phyloP scores from a whole-genome alignment of 2,888 invertebrate species.

The Rhamnusium bicolor region DNA sequence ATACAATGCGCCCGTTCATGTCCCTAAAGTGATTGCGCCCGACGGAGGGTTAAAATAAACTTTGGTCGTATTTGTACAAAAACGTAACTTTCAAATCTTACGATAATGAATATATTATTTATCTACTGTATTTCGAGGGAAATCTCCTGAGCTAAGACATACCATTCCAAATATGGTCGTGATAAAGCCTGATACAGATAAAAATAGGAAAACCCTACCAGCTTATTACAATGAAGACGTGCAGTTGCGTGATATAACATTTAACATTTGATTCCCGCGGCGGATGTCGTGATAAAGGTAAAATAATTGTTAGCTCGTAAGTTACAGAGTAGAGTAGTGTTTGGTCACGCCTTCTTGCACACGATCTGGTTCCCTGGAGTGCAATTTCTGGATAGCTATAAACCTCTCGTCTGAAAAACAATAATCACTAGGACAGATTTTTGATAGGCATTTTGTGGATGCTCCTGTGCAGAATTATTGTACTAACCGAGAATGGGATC shows the following conservation, averaged over 20 bases:
- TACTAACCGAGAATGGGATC: neutral
- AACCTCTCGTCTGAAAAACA: constrained; percentile 52
- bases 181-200: constrained; percentile 26
- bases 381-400: constrained; percentile 52
- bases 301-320: constrained; percentile 61
- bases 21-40: too few species aligned
- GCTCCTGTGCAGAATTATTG: constrained; percentile 6
- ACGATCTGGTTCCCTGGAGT: constrained; percentile 57
- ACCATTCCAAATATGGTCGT: neutral
- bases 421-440: constrained; percentile 50
- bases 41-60: too few species aligned
- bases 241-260: constrained; percentile 60
- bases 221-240: constrained; percentile 57
- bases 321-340: constrained; percentile 53
- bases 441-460: constrained; percentile 42
- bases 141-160: neutral
- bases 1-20: too few species aligned
- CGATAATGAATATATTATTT: too few species aligned
- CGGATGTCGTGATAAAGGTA: constrained; percentile 61
- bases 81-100: too few species aligned
- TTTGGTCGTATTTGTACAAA: too few species aligned
- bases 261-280: constrained; percentile 57
- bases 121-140: neutral
- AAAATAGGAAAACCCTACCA: constrained; percentile 48
- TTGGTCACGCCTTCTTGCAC: constrained; percentile 59